A percentile compares a stretch with the other conserved stretches of the same genome.
Evolutionary conservation across 2,888 invertebrate genomes (phyloP).

Genomic region (Sesia apiformis): DNA sequence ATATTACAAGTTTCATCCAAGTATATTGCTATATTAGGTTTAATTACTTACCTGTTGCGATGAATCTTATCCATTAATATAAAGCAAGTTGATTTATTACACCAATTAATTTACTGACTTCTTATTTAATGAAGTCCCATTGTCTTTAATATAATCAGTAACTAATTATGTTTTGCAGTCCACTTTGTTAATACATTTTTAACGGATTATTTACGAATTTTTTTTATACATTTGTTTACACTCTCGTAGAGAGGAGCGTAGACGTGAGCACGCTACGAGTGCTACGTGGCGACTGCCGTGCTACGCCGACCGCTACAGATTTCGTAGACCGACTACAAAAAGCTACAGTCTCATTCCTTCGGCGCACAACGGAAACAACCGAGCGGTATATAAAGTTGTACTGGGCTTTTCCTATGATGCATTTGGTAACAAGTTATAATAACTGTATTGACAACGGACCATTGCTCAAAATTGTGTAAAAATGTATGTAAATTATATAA

Average conservation of each 20-base stretch:
- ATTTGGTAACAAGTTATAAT: not conserved
- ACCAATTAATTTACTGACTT: no score
- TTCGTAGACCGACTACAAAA: conserved; percentile 30
- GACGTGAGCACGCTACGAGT: conserved; percentile 27
- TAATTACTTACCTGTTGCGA: no score
- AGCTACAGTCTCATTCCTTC: conserved; percentile 35
- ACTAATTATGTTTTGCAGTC: no score
- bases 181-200: no score
- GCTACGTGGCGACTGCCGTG: conserved; percentile 57
- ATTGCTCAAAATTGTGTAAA: not conserved
- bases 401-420: conserved; percentile 1
- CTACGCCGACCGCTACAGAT: conserved; percentile 37
- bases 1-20: no score
- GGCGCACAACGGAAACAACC: conserved; percentile 42
- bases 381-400: conserved; percentile 32
- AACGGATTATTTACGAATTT: not conserved
- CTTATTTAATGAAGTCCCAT: no score
- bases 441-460: not conserved
- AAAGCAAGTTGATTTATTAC: no score
- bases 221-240: not conserved
- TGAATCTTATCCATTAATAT: no score
- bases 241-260: conserved; percentile 3
- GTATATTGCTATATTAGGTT: no score
- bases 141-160: no score
- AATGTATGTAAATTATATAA: no score